Evolutionary conservation across 2,113 vertebrate genomes (phyloP).

Genomic region (Zingel zingel): DNA sequence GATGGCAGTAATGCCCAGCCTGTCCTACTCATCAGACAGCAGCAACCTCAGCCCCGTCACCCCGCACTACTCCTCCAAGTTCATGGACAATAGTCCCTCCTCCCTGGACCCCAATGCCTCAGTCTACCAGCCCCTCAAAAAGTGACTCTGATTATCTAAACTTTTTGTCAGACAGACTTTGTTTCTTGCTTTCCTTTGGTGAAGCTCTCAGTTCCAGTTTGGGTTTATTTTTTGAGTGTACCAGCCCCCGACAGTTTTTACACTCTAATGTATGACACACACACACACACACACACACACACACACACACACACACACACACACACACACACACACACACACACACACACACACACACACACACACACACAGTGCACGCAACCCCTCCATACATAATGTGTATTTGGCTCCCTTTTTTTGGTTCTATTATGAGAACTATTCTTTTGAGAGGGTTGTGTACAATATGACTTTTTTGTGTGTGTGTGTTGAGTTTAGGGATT

Average conservation of each 20-base stretch:
- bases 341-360: background rate
- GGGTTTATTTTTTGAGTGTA: slow-evolving; percentile 41
- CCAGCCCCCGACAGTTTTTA: slow-evolving; percentile 61
- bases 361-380: slow-evolving; percentile 37
- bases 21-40: slow-evolving; percentile 93
- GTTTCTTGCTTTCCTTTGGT: slow-evolving; percentile 37
- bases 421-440: slow-evolving; percentile 52
- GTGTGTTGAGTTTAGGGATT: slow-evolving; percentile 37
- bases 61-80: slow-evolving; percentile 98
- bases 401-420: slow-evolving; percentile 44
- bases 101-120: slow-evolving; percentile 98
- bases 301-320: slow-evolving; percentile 39
- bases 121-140: slow-evolving; percentile 98
- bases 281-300: background rate
- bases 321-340: slow-evolving; percentile 48
- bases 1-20: slow-evolving; percentile 99
- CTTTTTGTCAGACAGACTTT: slow-evolving; percentile 48
- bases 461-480: background rate
- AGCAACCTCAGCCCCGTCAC: slow-evolving; percentile 92
- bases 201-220: slow-evolving; percentile 33
- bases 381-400: slow-evolving; percentile 34
- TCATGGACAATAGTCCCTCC: slow-evolving; percentile 98
- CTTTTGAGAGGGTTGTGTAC: slow-evolving; percentile 41
- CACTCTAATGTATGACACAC: slow-evolving; percentile 43
- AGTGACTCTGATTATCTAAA: slow-evolving; percentile 82